phyloP scores from a whole-genome alignment of 2,113 vertebrate species.

The Ptychochromis oligacanthus region DNA sequence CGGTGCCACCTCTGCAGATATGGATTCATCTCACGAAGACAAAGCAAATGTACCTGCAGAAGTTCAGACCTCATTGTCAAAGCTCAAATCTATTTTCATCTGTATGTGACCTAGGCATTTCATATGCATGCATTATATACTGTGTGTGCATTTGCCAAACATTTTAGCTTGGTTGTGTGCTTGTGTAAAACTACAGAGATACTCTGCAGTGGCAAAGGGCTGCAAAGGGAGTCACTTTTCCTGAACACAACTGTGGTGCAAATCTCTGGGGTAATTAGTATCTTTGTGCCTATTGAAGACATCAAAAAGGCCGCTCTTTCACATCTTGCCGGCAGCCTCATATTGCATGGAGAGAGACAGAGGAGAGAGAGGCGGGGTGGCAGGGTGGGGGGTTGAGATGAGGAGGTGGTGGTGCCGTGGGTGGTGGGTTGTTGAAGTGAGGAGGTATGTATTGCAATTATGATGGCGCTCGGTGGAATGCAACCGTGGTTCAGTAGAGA shows the following conservation, averaged over 20 bases:
- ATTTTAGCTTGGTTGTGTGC: conserved; percentile 5
- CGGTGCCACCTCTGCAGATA: conserved; percentile 8
- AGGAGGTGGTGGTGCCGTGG: background rate
- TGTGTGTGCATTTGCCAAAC: background rate
- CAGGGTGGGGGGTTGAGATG: background rate
- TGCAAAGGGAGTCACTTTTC: conserved; percentile 33
- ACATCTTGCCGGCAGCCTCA: conserved; percentile 47
- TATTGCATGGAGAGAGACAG: conserved; percentile 27
- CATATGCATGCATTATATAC: background rate
- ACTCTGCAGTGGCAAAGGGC: background rate
- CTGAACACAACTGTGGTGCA: conserved; percentile 33
- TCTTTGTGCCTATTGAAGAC: conserved; percentile 65
- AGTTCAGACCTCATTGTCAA: conserved; percentile 12
- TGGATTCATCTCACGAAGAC: background rate
- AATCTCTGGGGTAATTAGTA: conserved; percentile 68
- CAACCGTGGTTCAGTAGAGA: conserved; percentile 51
- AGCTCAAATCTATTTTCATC: conserved; percentile 15
- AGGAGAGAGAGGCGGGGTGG: background rate
- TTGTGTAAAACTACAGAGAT: conserved; percentile 21
- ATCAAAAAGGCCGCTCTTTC: conserved; percentile 53
- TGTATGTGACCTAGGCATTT: background rate
- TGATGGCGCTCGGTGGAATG: conserved; percentile 27
- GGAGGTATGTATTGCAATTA: conserved; percentile 54
- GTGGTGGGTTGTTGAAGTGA: conserved; percentile 40
- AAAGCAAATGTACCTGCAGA: background rate